Conservation (phyloP, 2,888 invertebrate species). For the Cinara cedri region DNA sequence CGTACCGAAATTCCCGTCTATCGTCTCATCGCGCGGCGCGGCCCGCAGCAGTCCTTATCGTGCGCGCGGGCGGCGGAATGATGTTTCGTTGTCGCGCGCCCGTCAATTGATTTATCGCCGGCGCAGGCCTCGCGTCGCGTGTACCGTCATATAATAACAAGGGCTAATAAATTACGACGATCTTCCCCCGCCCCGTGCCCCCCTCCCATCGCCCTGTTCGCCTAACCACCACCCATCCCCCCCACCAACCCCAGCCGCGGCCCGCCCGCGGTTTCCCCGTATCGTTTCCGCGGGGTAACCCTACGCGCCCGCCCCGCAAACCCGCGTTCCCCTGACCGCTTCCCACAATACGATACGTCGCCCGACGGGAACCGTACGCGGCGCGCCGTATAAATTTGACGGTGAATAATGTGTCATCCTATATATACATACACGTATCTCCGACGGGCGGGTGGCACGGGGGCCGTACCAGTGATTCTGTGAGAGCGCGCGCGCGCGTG, state of each 20-base stretch:
- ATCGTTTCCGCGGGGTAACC: no score
- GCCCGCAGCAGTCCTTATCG: neutral
- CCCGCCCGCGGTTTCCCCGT: no score
- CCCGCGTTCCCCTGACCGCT: no score
- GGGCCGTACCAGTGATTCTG: neutral
- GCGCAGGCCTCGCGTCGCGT: neutral
- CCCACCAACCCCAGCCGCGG: no score
- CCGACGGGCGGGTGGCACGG: neutral
- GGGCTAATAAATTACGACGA: constrained; percentile 28
- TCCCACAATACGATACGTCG: neutral
- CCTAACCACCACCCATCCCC: no score
- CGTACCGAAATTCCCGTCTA: no score
- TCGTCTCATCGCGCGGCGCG: no score
- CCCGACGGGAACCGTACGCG: constrained; percentile 11
- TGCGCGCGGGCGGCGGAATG: neutral
- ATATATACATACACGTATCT: no score
- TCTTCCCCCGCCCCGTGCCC: neutral
- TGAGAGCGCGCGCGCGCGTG: neutral
- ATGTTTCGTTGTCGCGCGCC: constrained; percentile 23
- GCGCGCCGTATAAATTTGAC: constrained; percentile 20
- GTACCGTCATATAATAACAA: constrained; percentile 31
- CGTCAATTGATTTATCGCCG: constrained; percentile 38
- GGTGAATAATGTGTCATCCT: constrained; percentile 22
- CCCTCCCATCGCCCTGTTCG: neutral
- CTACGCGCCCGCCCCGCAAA: no score